Conservation (phyloP, 2,797 vertebrate genomes). For the Orientallactaga sibirica region DNA sequence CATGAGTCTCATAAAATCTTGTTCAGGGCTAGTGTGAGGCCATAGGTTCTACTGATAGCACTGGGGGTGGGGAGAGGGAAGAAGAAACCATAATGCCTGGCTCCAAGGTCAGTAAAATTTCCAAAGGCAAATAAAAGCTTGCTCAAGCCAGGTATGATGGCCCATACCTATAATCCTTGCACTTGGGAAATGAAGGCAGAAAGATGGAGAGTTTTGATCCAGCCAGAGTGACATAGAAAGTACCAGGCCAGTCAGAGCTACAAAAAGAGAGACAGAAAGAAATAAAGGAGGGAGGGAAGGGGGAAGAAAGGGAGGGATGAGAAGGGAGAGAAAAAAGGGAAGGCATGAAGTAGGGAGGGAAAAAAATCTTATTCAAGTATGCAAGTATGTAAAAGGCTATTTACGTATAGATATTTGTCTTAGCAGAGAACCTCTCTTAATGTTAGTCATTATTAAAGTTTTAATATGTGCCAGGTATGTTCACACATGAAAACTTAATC, state of each 20-base stretch:
- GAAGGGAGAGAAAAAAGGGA: too few relatives aligned
- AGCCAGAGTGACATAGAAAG: neutral
- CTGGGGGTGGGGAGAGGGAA: too few relatives aligned
- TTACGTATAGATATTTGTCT: slow-evolving; percentile 6
- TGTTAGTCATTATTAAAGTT: neutral
- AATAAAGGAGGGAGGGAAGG: too few relatives aligned
- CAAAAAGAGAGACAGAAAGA: neutral
- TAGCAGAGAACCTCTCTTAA: slow-evolving; percentile 43
- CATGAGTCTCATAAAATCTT: neutral
- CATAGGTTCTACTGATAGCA: neutral
- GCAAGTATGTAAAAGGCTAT: slow-evolving; percentile 17
- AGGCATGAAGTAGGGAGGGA: too few relatives aligned
- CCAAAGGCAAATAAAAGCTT: neutral
- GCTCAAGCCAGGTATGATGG: neutral
- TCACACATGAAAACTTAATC: neutral
- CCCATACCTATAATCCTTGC: neutral
- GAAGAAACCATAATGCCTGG: neutral
- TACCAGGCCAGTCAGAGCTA: neutral
- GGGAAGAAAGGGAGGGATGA: too few relatives aligned
- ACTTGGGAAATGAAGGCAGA: neutral
- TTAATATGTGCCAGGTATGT: neutral
- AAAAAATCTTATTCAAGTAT: neutral
- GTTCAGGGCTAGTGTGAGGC: neutral
- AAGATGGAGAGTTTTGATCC: neutral
- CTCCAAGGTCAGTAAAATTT: neutral